Evolutionary conservation across 2,888 invertebrate genomes (phyloP).

Genomic region (Sepiola atlantica): DNA sequence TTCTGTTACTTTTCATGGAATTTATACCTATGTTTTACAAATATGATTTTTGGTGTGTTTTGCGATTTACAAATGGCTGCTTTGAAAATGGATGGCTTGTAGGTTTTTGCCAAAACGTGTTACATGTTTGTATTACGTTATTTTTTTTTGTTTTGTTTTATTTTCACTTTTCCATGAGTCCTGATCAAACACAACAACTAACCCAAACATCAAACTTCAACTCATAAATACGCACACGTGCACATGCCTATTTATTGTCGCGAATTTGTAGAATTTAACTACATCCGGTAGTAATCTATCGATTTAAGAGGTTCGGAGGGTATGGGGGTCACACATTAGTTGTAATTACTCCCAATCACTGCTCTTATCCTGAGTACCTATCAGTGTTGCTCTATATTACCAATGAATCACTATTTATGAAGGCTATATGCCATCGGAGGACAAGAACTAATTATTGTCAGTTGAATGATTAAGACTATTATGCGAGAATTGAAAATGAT

Average conservation of each 20-base stretch:
- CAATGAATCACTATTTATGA: too few species aligned
- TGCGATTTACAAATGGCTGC: not conserved
- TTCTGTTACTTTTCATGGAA: not conserved
- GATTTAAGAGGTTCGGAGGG: too few species aligned
- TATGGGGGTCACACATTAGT: too few species aligned
- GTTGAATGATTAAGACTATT: too few species aligned
- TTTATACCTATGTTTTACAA: not conserved
- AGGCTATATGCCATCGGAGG: too few species aligned
- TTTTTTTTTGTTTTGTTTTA: not conserved
- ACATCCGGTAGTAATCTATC: too few species aligned
- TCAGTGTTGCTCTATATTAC: too few species aligned
- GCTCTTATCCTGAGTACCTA: too few species aligned
- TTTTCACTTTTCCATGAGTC: not conserved
- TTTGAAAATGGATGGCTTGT: not conserved
- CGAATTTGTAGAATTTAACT: too few species aligned
- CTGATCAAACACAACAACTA: not conserved
- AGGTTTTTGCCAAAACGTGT: not conserved
- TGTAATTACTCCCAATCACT: too few species aligned
- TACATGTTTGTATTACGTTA: not conserved
- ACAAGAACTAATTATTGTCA: too few species aligned
- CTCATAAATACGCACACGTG: not conserved
- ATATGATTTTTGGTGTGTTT: not conserved
- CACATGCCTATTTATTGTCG: not conserved
- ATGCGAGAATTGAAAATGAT: too few species aligned
- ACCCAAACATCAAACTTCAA: not conserved